These are phyloP conservation scores for Malurus leucopterus DNA, from an alignment of 2,797 vertebrate species.

Conservation along the genomic window DNA sequence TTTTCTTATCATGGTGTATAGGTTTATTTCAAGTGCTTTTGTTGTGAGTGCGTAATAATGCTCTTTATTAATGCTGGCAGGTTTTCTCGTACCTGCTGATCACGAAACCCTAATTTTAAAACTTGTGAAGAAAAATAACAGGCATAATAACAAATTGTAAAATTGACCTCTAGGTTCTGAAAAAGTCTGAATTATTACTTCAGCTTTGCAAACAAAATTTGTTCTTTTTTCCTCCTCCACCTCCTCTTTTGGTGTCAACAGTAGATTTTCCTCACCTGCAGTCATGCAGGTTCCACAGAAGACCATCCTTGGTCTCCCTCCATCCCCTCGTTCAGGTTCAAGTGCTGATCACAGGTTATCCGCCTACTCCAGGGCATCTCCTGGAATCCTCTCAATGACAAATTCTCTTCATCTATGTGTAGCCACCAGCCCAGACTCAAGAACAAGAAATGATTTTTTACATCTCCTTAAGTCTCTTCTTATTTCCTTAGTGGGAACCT, in stretches of 20 bases:
- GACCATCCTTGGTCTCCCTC: not conserved
- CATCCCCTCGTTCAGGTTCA: not conserved
- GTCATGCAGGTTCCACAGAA: not conserved
- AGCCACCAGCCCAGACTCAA: not conserved
- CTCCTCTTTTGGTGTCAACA: not conserved
- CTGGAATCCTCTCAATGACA: not conserved
- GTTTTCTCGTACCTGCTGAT: not conserved
- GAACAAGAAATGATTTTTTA: not conserved
- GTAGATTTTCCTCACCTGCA: not conserved
- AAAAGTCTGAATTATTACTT: not conserved
- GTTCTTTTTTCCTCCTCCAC: not conserved
- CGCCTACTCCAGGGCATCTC: not conserved
- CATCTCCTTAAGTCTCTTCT: not conserved
- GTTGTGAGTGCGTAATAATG: not conserved
- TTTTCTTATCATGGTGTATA: not conserved
- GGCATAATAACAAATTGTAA: not conserved
- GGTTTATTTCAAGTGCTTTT: not conserved
- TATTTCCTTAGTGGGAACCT: not conserved
- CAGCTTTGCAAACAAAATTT: not conserved
- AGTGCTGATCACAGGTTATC: accelerated
- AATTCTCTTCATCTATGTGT: accelerated
- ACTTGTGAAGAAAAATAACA: not conserved
- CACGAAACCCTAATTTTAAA: not conserved
- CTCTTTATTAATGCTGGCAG: not conserved
- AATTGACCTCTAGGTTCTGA: not conserved